Evolutionary conservation across 2,797 vertebrate species (phyloP).

Genomic region (Argya squamiceps): DNA sequence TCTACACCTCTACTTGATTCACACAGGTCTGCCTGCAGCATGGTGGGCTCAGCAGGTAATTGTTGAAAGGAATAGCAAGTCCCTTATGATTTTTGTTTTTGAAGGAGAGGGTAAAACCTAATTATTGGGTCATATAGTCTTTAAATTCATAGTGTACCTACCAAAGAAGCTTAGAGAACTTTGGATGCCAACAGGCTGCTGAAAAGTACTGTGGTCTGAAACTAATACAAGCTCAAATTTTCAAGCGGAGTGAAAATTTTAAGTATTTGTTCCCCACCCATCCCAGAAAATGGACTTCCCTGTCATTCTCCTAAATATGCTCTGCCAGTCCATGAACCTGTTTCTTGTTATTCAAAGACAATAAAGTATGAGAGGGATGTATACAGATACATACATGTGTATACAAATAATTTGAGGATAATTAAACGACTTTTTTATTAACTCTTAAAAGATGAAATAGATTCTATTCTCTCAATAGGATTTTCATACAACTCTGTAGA

Average conservation of each 20-base stretch:
- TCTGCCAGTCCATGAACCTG: background rate
- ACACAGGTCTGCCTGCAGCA: background rate
- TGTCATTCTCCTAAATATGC: background rate
- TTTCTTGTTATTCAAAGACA: background rate
- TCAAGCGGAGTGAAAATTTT: background rate
- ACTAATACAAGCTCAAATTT: background rate
- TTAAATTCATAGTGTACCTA: background rate
- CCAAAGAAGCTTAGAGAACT: background rate
- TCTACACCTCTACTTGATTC: background rate
- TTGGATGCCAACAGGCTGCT: background rate
- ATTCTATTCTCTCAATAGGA: background rate
- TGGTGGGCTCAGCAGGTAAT: background rate
- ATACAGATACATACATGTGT: background rate
- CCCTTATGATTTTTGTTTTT: background rate
- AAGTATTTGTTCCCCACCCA: accelerated
- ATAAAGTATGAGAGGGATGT: accelerated
- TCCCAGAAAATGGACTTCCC: background rate
- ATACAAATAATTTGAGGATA: background rate
- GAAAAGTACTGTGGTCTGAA: background rate
- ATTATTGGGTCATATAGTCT: background rate
- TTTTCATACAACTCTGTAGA: background rate
- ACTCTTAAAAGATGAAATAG: background rate
- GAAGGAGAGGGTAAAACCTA: background rate
- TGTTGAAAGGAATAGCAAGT: accelerated
- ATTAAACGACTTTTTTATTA: background rate